Percentiles rank a stretch among this genome's conserved stretches.
Conservation (phyloP, 2,113 vertebrate genomes). For the Panurus biarmicus region DNA sequence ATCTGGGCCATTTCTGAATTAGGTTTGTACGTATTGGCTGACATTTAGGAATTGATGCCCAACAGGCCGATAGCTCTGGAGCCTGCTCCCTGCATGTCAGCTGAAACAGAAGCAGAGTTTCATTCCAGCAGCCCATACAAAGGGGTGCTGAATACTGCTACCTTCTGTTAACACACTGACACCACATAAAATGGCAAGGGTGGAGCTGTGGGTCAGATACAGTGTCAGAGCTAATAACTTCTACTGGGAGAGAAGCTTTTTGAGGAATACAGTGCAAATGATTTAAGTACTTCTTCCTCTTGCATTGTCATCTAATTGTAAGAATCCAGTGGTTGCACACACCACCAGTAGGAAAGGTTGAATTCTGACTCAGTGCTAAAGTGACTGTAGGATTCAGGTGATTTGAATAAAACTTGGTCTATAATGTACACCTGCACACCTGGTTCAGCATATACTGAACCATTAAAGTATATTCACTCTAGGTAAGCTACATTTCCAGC, state of each 20-base stretch:
- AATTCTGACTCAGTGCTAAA: not conserved
- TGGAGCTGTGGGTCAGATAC: not conserved
- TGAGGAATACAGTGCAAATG: not conserved
- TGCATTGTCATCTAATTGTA: not conserved
- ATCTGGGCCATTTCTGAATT: not conserved
- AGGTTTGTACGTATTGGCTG: not conserved
- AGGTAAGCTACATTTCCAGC: not conserved
- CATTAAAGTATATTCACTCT: not conserved
- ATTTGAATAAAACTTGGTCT: not conserved
- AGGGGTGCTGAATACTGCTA: not conserved
- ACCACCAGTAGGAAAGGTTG: not conserved
- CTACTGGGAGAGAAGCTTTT: not conserved
- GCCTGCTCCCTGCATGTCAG: not conserved
- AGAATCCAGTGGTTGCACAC: not conserved
- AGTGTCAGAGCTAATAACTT: not conserved
- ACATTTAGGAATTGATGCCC: not conserved
- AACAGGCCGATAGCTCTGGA: not conserved
- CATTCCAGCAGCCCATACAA: not conserved
- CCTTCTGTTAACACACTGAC: not conserved
- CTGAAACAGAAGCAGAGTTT: not conserved
- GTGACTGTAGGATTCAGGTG: not conserved
- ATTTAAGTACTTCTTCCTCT: not conserved
- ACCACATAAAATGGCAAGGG: not conserved
- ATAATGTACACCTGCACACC: not conserved
- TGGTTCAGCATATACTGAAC: not conserved